Evolutionary conservation across 1,140 invertebrate species (phyloP), one percentile per base, ranked within the genome.

Genomic region (Megalopta genalis): DNA sequence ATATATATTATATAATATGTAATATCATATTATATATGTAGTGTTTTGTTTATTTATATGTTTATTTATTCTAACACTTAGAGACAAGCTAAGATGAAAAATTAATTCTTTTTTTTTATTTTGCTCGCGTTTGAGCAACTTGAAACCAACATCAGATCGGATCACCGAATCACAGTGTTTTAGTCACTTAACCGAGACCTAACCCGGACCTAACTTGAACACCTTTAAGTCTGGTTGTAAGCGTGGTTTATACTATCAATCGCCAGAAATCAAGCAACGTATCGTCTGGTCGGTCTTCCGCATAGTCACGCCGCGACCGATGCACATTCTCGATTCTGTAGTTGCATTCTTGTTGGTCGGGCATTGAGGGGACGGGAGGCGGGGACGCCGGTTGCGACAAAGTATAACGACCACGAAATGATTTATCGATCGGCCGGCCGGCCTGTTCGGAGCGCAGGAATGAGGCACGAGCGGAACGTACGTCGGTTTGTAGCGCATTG

Each of bases 201-300:
- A 32, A 32, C 32, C 32, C 32, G 4, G 32, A 32, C 32, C 32
- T 32, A 32, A 32, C 32, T 1, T 4, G 32, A 23, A 23, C 23
- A 27, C 59, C 23, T 60, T 23, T 21, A 60, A 4, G 23, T 6
- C 59, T 7, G 27, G 0, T 4, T 32, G 32, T 8, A 63, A 21
- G 27, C 23, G 16, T 54, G 60, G 65, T 37, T 68, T 60, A 59
- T 12, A 18, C 27, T n/a, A 70, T 64, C 54, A 64, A 27, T 12
- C 32, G 76, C 66, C 75, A 85, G 83, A 88, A 88, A 88, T 88
- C 86, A 86, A 81, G 54, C 62, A 81, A 77, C 71, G 39, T 77
- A 67, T 82, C 64, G 65, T 71, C 23, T 57, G 25, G 60, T 66
- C 49, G 57, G 49, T 83, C 80, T 82, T 78, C 69, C 80, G 83